Conservation (phyloP, 2,113 vertebrate species). For the Pelmatolapia mariae region DNA sequence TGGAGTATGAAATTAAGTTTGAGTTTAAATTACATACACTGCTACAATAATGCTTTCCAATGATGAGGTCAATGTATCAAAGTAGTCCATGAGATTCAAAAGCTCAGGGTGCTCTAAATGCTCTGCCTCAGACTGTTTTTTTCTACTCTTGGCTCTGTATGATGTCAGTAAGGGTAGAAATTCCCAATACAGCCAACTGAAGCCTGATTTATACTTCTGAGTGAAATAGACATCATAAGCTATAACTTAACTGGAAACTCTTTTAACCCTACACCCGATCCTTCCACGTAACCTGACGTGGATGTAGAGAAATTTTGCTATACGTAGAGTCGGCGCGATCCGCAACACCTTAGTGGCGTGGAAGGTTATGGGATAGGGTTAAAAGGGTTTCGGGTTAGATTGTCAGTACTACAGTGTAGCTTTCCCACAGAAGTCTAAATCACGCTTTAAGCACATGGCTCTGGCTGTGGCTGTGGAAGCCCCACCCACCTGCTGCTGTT, state of each 20-base stretch:
- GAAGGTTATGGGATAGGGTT: neutral
- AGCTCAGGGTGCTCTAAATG: neutral
- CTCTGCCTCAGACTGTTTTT: neutral
- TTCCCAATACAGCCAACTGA: neutral
- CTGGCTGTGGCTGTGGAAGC: neutral
- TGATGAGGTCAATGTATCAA: neutral
- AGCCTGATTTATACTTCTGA: neutral
- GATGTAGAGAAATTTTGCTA: neutral
- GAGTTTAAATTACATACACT: neutral
- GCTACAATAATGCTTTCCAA: neutral
- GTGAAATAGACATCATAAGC: neutral
- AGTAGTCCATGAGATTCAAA: neutral
- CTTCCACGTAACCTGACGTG: neutral
- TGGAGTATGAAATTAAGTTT: neutral
- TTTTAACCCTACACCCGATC: neutral
- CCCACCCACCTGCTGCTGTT: neutral
- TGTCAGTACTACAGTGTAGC: neutral
- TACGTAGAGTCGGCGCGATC: fast-evolving
- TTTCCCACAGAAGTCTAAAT: neutral
- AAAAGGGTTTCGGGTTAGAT: neutral
- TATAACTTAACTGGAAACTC: neutral
- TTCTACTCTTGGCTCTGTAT: neutral
- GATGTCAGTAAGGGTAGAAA: neutral
- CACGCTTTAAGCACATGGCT: neutral
- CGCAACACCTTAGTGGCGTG: neutral